Percentiles rank a stretch among this genome's conserved stretches.
phyloP scores from a whole-genome alignment of 2,113 vertebrate species.

The Steatornis caripensis region DNA sequence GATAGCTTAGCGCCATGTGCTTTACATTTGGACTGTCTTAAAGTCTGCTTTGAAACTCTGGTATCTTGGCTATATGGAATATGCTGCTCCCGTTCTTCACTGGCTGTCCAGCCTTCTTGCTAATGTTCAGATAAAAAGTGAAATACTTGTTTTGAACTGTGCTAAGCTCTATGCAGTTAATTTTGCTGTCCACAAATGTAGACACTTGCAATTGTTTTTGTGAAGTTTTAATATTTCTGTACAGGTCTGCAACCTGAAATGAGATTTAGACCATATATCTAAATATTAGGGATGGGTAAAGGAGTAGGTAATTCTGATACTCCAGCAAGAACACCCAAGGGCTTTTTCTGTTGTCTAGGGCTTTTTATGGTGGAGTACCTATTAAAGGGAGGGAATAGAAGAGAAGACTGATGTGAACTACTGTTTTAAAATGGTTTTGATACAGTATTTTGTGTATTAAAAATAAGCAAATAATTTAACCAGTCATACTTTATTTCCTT shows the following conservation, averaged over 20 bases:
- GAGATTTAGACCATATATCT: not conserved
- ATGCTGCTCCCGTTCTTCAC: not conserved
- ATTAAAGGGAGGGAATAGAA: not conserved
- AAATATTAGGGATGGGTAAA: not conserved
- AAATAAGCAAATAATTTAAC: not conserved
- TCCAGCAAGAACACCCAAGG: not conserved
- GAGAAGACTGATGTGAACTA: not conserved
- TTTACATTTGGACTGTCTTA: not conserved
- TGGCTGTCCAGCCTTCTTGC: not conserved
- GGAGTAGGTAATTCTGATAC: not conserved
- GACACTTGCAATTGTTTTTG: not conserved
- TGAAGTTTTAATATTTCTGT: not conserved
- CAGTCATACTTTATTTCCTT: not conserved
- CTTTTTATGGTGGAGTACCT: not conserved
- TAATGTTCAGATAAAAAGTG: not conserved
- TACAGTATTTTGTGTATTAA: not conserved
- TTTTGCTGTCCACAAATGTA: not conserved
- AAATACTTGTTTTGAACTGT: not conserved
- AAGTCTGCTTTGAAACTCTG: not conserved
- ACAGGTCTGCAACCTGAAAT: not conserved
- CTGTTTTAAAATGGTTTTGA: not conserved
- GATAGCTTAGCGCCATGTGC: not conserved
- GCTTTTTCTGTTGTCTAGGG: not conserved
- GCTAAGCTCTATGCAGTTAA: not conserved
- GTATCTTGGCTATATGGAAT: not conserved